A percentile compares a stretch with the other conserved stretches of the same genome.
phyloP scores from a whole-genome alignment of 92 coral and sea anemone genomes.

The Virgularia gustaviana region DNA sequence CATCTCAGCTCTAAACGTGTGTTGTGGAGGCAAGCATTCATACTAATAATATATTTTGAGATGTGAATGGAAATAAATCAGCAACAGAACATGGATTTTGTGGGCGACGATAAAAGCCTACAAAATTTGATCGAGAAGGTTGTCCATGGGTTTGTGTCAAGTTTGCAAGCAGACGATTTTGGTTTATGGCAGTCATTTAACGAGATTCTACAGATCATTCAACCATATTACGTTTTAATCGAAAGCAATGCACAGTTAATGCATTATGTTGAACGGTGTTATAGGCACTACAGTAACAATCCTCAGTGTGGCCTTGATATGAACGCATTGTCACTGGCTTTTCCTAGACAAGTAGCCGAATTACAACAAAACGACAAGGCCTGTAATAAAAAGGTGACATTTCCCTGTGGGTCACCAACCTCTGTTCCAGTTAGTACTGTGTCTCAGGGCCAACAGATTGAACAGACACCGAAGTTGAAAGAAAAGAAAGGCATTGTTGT shows the following conservation, averaged over 20 bases:
- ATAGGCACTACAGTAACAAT: constrained; percentile 42
- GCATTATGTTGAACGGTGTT: constrained; percentile 82
- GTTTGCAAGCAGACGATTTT: constrained; percentile 67
- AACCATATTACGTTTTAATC: constrained; percentile 72
- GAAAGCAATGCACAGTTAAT: constrained; percentile 59
- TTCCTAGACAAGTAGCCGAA: constrained; percentile 57
- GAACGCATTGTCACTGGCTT: constrained; percentile 52
- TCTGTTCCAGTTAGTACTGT: constrained; percentile 34
- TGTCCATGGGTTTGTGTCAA: constrained; percentile 69
- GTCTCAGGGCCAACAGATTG: too few species aligned
- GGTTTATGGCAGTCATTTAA: constrained; percentile 73
- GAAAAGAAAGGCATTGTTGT: constrained; percentile 15
- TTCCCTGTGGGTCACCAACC: constrained; percentile 65
- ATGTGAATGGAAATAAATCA: not conserved
- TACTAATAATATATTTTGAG: too few species aligned
- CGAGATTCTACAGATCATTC: constrained; percentile 65
- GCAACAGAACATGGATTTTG: not conserved
- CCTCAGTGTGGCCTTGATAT: constrained; percentile 51
- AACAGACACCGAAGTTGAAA: not conserved
- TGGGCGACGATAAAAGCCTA: constrained; percentile 46
- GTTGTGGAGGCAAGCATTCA: too few species aligned
- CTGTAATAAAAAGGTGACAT: constrained; percentile 47
- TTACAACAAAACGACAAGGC: constrained; percentile 26
- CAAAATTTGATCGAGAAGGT: constrained; percentile 64
- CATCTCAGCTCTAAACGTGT: too few species aligned